A percentile compares a stretch with the other conserved stretches of the same genome.
phyloP scores from a whole-genome alignment of 1,140 invertebrate genomes.

The Protaetia brevitarsis region DNA sequence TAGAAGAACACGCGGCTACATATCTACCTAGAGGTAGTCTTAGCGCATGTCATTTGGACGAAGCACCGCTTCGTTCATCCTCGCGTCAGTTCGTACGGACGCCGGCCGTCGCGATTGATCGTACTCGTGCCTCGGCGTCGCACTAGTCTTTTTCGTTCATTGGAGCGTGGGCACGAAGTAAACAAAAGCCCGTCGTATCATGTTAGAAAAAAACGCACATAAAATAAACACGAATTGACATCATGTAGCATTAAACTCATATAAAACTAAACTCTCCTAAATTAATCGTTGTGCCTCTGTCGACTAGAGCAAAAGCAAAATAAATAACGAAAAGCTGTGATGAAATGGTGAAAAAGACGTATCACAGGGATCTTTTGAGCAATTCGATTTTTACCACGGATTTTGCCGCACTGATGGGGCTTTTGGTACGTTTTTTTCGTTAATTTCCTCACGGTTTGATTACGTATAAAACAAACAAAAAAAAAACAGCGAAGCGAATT shows the following conservation, averaged over 20 bases:
- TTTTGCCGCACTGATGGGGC: slow-evolving; percentile 26
- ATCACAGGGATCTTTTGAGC: slow-evolving; percentile 19
- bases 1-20: slow-evolving; percentile 86
- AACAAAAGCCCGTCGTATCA: neutral
- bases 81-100: neutral
- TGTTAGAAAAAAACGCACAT: neutral
- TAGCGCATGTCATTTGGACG: neutral
- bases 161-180: neutral
- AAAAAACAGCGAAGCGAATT: too few species aligned
- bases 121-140: neutral
- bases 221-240: neutral
- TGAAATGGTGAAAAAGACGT: slow-evolving; percentile 29
- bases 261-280: neutral
- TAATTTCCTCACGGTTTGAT: neutral
- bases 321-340: neutral
- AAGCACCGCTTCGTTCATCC: neutral
- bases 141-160: slow-evolving; percentile 2
- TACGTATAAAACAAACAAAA: too few species aligned
- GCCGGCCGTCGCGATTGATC: slow-evolving; percentile 2
- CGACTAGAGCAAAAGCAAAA: neutral
- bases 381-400: slow-evolving; percentile 25
- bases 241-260: neutral
- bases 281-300: neutral
- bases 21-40: slow-evolving; percentile 77
- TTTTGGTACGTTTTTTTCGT: slow-evolving; percentile 26